Percentiles rank a stretch among this genome's conserved stretches.
phyloP scores from a whole-genome alignment of 1,140 invertebrate genomes.

The Bombus ignitus region DNA sequence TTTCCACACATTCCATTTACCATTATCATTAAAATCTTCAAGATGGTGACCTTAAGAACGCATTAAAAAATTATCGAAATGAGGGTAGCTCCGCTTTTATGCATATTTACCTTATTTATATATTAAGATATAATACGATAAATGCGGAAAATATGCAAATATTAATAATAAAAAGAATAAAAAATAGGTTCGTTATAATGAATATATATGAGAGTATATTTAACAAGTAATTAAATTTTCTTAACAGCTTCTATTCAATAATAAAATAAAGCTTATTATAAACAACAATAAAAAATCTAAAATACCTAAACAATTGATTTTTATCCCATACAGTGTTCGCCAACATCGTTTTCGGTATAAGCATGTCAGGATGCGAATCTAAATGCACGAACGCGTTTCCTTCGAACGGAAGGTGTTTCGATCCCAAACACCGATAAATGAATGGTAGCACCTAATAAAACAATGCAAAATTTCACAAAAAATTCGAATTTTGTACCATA shows the following conservation, averaged over 20 bases:
- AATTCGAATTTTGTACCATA: not conserved
- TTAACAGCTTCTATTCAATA: not conserved
- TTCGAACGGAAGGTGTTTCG: constrained; percentile 90
- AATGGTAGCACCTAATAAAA: constrained; percentile 83
- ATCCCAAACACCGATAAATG: constrained; percentile 92
- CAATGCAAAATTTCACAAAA: not conserved
- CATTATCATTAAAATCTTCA: too few relatives aligned
- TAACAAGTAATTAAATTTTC: not conserved
- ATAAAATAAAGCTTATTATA: not conserved
- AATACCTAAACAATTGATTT: constrained; percentile 82
- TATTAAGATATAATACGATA: not conserved
- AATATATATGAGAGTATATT: not conserved
- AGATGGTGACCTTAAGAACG: too few relatives aligned
- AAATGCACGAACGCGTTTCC: constrained; percentile 91
- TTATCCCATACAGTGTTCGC: constrained; percentile 88
- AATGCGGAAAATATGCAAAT: not conserved
- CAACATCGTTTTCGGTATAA: constrained; percentile 89
- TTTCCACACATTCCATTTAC: too few relatives aligned
- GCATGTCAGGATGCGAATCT: constrained; percentile 95
- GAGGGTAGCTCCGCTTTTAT: too few relatives aligned
- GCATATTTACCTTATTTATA: too few relatives aligned
- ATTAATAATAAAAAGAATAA: not conserved
- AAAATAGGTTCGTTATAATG: not conserved
- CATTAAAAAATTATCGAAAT: too few relatives aligned
- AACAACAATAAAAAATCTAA: not conserved